These are phyloP conservation scores for Pheosia gnoma DNA, from an alignment of 2,888 invertebrate genomes.

Conservation along the genomic window DNA sequence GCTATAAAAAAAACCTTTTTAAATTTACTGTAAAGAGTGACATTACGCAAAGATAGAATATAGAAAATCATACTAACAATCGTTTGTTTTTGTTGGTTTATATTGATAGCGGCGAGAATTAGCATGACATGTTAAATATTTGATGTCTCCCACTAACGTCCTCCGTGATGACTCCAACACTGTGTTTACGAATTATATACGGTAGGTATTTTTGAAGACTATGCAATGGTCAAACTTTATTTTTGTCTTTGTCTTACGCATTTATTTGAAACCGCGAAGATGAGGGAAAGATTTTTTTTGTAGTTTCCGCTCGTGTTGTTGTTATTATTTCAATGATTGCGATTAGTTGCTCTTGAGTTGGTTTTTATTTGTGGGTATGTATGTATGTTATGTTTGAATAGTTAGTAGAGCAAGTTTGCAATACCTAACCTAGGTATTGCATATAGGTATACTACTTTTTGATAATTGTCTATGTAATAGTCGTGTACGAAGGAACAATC, in stretches of 20 bases:
- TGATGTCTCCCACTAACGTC: conserved; percentile 47
- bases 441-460: no score
- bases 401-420: no score
- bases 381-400: no score
- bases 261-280: background rate
- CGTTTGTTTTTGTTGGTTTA: conserved; percentile 45
- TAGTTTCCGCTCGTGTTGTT: background rate
- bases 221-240: background rate
- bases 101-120: conserved; percentile 49
- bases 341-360: background rate
- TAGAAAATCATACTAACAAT: conserved; percentile 29
- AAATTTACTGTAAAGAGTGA: background rate
- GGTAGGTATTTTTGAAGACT: background rate
- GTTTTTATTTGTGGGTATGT: no score
- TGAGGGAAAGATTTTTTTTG: background rate
- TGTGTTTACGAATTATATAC: conserved; percentile 40
- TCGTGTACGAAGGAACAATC: no score
- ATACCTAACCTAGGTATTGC: no score
- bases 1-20: background rate
- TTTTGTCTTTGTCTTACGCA: background rate
- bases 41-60: conserved; percentile 8
- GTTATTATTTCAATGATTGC: background rate
- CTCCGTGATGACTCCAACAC: conserved; percentile 49
- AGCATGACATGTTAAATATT: conserved; percentile 52
- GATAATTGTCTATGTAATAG: no score